A percentile compares a stretch with the other conserved stretches of the same genome.
Conservation (phyloP, 2,113 vertebrate species). For the Lycocorax pyrrhopterus region DNA sequence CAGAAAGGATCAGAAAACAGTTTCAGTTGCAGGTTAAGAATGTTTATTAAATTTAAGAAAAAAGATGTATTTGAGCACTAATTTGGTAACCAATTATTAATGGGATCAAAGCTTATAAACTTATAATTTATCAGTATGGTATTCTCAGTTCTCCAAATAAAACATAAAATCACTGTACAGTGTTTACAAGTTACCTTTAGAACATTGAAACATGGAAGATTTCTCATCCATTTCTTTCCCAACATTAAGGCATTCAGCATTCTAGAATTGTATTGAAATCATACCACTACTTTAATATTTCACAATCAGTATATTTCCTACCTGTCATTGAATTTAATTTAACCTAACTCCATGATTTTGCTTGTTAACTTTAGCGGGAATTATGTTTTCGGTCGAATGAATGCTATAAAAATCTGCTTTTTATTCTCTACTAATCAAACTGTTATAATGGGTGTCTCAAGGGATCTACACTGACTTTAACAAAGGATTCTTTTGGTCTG, state of each 20-base stretch:
- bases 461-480: background rate
- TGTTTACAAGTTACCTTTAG: background rate
- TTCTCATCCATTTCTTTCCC: background rate
- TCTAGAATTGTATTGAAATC: background rate
- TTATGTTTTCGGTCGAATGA: conserved; percentile 3
- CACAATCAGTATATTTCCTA: background rate
- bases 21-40: background rate
- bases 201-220: background rate
- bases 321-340: background rate
- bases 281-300: background rate
- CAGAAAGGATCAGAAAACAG: background rate
- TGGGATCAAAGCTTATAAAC: background rate
- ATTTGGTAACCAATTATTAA: background rate
- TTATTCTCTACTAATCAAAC: conserved; percentile 27
- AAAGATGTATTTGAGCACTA: background rate
- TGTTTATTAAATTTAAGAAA: background rate
- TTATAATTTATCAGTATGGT: background rate
- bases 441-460: background rate
- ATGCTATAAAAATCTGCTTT: background rate
- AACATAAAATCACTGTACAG: background rate
- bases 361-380: conserved; percentile 26
- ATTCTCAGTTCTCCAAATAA: background rate
- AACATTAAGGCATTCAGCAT: background rate
- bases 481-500: background rate
- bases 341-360: background rate